Evolutionary conservation across 1,140 invertebrate species (phyloP), one percentile per base, ranked within the genome.

Genomic region (Heterodera schachtii): DNA sequence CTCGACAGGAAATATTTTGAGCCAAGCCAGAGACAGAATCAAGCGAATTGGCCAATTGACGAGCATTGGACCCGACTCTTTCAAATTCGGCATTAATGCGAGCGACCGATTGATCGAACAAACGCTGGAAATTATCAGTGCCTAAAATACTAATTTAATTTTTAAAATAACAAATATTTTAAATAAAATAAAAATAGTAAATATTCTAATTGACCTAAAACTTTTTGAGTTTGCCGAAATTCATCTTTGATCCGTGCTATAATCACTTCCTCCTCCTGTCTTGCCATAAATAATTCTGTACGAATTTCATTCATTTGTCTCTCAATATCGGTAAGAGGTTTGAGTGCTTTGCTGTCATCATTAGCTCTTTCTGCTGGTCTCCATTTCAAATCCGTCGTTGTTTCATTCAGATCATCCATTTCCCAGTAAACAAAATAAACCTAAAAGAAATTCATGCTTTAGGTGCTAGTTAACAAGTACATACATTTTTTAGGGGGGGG

Each of bases 1-100:
- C 87, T 44, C 84, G 79, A 11, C 83, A 81, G 31, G 85, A 85
- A 43, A 89, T 89, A 21, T 85, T 86, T 46, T 90, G 86, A n/a
- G 88, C 89, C 5, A 90, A 67, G 6, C 47, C 70, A 19, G 89
- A 85, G 9, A 89, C 81, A 7, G 74, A 82, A n/a, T 86, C 83
- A 7, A 89, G 78, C 74, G 78, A 85, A 43, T 21, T 73, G 21
- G 88, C 80, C 16, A 89, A 78, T 49, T 84, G 79, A 41, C 80
- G 80, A 9, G 86, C 86, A 60, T 83, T 82, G 0, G 75, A 52
- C 75, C 89, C 87, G 8, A 89, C 80, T 3, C 76, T 52, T 49
- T 90, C 82, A 74, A 83, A 78, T 16, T 85, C 78, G 67, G 84
- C 85, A 49, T 84, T 82, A 52, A 87, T 75, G 11, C 88, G 79